Evolutionary conservation across 2,888 invertebrate species (phyloP).

Genomic region (Drosophila leonis): DNA sequence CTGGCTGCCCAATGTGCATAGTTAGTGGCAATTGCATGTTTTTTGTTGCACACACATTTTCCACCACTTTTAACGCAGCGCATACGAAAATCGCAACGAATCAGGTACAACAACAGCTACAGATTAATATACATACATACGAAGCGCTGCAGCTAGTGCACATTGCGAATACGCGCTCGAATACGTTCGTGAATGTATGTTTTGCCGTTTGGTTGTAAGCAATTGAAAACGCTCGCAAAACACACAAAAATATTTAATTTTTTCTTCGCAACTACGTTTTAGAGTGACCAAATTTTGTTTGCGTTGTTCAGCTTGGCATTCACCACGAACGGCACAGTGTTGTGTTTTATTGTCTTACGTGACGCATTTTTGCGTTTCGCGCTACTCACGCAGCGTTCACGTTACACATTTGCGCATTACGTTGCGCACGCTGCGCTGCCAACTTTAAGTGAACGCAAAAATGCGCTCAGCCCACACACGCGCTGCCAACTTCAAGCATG

Average conservation of each 20-base stretch:
- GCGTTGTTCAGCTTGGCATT: conserved; percentile 57
- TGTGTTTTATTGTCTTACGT: conserved; percentile 30
- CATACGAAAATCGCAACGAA: conserved; percentile 67
- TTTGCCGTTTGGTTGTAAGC: conserved; percentile 27
- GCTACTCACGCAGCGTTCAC: conserved; percentile 18
- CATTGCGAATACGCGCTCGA: conserved; percentile 25
- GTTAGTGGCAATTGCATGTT: conserved; percentile 55
- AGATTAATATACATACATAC: conserved; percentile 52
- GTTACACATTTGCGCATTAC: conserved; percentile 17
- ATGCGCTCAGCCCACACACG: neutral
- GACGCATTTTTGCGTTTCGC: conserved; percentile 2
- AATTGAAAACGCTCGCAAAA: conserved; percentile 45
- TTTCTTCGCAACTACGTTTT: conserved; percentile 59
- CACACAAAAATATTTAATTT: conserved; percentile 62
- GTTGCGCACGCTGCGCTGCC: conserved; percentile 7
- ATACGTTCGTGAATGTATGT: conserved; percentile 18
- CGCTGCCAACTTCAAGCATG: conserved; percentile 11
- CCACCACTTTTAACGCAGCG: conserved; percentile 73
- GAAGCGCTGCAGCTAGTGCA: conserved; percentile 28
- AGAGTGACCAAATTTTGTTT: conserved; percentile 65
- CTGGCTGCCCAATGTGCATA: conserved; percentile 27
- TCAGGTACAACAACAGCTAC: conserved; percentile 63
- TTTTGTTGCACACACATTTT: conserved; percentile 71
- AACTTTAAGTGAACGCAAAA: conserved; percentile 2
- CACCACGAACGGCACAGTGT: conserved; percentile 42